Percentiles rank a stretch among this genome's conserved stretches.
phyloP scores from a whole-genome alignment of 2,113 vertebrate species.

The Anthoscopus minutus region DNA sequence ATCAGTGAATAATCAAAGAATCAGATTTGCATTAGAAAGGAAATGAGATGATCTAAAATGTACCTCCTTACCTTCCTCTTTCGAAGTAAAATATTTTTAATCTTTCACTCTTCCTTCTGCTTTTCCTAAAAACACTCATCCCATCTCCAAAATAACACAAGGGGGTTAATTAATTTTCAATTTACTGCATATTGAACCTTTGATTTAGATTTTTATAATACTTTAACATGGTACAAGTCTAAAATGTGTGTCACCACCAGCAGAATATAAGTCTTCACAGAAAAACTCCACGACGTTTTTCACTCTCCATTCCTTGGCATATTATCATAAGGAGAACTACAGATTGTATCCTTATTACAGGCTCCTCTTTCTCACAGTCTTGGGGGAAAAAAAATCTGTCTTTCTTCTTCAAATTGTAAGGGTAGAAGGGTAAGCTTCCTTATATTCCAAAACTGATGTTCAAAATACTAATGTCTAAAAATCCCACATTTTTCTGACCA shows the following conservation, averaged over 20 bases:
- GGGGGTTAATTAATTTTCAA: background rate
- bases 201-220: background rate
- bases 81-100: background rate
- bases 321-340: background rate
- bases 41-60: background rate
- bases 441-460: background rate
- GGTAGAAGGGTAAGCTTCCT: background rate
- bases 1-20: background rate
- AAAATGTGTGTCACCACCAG: background rate
- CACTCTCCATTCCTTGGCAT: background rate
- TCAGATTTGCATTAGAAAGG: slow-evolving; percentile 29
- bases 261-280: background rate
- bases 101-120: background rate
- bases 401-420: background rate
- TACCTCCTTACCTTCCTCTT: background rate
- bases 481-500: background rate
- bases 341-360: background rate
- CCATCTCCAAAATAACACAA: background rate
- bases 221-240: background rate
- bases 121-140: background rate
- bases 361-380: background rate
- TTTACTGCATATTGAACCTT: background rate
- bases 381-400: background rate
- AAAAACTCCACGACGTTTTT: background rate
- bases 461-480: background rate